Conservation (phyloP, 2,113 vertebrate genomes). For the Catharus minimus region DNA sequence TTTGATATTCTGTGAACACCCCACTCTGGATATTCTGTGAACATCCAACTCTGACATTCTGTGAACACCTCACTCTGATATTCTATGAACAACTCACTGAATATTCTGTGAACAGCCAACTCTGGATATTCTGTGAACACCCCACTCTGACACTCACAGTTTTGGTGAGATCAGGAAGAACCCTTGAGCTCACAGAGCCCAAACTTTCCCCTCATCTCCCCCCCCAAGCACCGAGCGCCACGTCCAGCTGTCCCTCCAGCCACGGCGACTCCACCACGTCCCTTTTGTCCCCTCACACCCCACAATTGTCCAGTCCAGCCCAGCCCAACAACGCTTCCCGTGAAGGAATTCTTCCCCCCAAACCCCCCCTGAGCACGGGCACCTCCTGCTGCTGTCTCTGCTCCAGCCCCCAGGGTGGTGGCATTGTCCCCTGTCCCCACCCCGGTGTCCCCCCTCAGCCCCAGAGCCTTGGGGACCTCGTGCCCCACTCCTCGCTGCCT, state of each 20-base stretch:
- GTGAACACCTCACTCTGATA: too few species aligned
- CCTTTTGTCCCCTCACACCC: too few species aligned
- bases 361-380: fast-evolving
- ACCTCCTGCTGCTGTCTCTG: neutral
- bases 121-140: too few species aligned
- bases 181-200: fast-evolving
- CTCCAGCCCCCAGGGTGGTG: neutral
- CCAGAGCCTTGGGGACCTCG: neutral
- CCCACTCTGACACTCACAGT: too few species aligned
- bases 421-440: constrained; percentile 69
- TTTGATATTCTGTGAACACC: too few species aligned
- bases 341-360: fast-evolving
- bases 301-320: neutral
- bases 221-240: neutral
- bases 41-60: too few species aligned
- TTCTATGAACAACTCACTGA: too few species aligned
- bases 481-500: constrained; percentile 69
- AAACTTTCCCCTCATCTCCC: neutral
- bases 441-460: constrained; percentile 9
- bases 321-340: neutral
- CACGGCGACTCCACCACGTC: fast-evolving
- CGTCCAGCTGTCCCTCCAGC: neutral
- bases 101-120: too few species aligned
- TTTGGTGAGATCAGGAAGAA: fast-evolving
- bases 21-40: too few species aligned